phyloP scores from a whole-genome alignment of 2,113 vertebrate genomes.

The Mormyrus lacerda region DNA sequence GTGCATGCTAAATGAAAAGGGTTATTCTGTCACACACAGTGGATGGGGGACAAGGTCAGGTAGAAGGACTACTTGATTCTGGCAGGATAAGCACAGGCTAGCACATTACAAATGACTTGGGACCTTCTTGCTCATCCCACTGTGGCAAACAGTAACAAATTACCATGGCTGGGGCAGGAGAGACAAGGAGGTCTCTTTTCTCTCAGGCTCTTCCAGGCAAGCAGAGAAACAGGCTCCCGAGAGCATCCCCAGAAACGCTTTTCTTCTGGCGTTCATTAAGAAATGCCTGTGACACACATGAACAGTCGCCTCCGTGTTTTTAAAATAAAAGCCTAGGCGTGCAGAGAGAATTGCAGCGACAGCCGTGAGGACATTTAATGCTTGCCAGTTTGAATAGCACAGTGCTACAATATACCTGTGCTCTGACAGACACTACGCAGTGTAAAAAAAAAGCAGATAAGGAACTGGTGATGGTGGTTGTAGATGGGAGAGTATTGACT shows the following conservation, averaged over 20 bases:
- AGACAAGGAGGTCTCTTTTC: background rate
- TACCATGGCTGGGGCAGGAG: background rate
- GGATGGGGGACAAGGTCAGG: background rate
- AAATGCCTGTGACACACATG: background rate
- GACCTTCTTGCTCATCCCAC: background rate
- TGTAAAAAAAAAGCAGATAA: slow-evolving; percentile 33
- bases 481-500: background rate
- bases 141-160: background rate
- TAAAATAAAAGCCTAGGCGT: background rate
- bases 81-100: background rate
- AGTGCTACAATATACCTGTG: slow-evolving; percentile 39
- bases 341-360: background rate
- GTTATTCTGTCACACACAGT: background rate
- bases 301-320: background rate
- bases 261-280: background rate
- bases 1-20: background rate
- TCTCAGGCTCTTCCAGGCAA: background rate
- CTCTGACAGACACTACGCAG: slow-evolving; percentile 31
- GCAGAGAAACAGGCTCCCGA: background rate
- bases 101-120: background rate
- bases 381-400: slow-evolving; percentile 29
- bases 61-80: background rate
- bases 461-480: background rate
- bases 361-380: slow-evolving; percentile 5
- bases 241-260: background rate